A percentile compares a stretch with the other conserved stretches of the same genome.
Conservation (phyloP, 1,140 invertebrate species). For the Drosophila bocqueti region DNA sequence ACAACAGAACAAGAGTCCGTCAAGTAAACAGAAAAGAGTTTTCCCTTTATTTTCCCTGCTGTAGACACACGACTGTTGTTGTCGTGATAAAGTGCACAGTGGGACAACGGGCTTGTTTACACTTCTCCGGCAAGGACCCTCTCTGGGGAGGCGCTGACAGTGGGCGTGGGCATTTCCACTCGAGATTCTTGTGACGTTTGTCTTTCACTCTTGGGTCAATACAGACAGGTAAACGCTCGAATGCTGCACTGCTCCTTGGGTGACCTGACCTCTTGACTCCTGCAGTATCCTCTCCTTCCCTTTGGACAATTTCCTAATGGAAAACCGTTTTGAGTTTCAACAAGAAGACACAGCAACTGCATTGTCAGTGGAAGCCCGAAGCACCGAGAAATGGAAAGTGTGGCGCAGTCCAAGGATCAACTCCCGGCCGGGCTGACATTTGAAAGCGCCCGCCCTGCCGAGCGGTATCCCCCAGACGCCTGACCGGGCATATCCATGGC, state of each 20-base stretch:
- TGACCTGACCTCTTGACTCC: constrained; percentile 45
- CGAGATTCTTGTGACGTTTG: constrained; percentile 19
- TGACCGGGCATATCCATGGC: constrained; percentile 41
- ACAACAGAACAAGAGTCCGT: constrained; percentile 8
- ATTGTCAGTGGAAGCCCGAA: constrained; percentile 38
- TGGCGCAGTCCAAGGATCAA: constrained; percentile 11
- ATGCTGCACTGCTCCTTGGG: constrained; percentile 11
- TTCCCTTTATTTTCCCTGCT: constrained; percentile 12
- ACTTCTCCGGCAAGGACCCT: constrained; percentile 15
- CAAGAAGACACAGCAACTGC: constrained; percentile 44
- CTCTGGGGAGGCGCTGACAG: constrained; percentile 4
- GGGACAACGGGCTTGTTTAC: constrained; percentile 54
- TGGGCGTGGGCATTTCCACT: constrained; percentile 19
- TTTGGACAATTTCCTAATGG: constrained; percentile 70
- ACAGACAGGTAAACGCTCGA: constrained; percentile 39
- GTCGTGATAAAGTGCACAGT: constrained; percentile 45
- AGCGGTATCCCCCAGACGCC: constrained; percentile 25
- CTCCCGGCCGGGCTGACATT: constrained; percentile 44
- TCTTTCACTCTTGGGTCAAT: constrained; percentile 45
- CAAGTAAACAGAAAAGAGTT: constrained; percentile 41
- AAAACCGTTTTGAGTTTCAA: constrained; percentile 66
- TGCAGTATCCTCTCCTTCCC: background rate
- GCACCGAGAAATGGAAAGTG: constrained; percentile 19
- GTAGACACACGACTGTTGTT: constrained; percentile 1
- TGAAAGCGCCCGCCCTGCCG: background rate